Percentiles rank a stretch among this genome's conserved stretches.
Evolutionary conservation across 2,113 vertebrate species (phyloP).

Genomic region (Gnathonemus longibarbis): DNA sequence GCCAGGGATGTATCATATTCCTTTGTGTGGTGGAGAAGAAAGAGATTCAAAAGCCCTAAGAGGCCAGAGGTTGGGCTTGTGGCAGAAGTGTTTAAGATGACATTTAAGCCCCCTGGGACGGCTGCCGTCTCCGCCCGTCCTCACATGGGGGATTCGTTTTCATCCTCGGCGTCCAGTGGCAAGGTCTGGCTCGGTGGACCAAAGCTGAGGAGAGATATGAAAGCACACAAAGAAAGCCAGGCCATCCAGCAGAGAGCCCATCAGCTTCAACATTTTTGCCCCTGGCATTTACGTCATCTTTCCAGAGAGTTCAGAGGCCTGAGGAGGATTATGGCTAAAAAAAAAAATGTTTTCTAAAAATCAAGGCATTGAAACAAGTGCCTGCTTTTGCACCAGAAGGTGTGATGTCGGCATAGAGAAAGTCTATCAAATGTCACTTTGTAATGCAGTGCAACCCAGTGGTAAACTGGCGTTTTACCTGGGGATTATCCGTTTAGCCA

Average conservation of each 20-base stretch:
- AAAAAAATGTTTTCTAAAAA: neutral
- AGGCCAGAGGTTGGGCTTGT: neutral
- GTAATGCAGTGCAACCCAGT: neutral
- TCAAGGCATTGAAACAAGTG: neutral
- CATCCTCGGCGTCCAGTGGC: neutral
- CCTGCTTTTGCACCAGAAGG: neutral
- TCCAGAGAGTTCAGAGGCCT: neutral
- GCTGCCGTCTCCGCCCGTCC: neutral
- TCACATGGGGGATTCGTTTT: neutral
- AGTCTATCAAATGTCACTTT: neutral
- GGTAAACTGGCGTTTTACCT: neutral
- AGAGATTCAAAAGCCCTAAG: neutral
- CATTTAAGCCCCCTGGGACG: neutral
- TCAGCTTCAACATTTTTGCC: neutral
- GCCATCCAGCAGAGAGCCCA: neutral
- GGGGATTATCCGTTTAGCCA: neutral
- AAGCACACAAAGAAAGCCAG: neutral
- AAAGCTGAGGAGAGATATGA: neutral
- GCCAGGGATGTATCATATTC: neutral
- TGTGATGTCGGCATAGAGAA: neutral
- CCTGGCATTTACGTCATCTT: neutral
- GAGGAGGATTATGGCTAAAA: neutral
- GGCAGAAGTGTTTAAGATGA: neutral
- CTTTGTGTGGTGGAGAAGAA: neutral
- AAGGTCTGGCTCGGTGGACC: neutral